phyloP scores from a whole-genome alignment of 2,113 vertebrate genomes.

The Mustela nigripes region DNA sequence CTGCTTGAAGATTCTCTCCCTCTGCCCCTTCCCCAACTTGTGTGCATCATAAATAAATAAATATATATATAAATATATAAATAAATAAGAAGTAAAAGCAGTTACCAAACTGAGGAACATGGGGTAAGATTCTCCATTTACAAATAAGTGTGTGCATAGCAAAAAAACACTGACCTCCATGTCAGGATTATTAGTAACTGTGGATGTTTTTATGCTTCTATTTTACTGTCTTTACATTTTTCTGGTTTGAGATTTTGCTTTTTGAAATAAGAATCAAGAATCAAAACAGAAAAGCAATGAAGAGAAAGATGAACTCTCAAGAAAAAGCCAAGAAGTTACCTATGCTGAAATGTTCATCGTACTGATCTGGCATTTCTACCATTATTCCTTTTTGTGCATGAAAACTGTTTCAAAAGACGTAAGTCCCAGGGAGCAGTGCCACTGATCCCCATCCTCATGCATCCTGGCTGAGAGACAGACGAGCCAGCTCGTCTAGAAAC shows the following conservation, averaged over 20 bases:
- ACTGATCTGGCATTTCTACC: constrained; percentile 1
- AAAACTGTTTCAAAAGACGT: not conserved
- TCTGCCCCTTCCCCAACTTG: not conserved
- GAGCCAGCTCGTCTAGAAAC: not conserved
- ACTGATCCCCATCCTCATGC: not conserved
- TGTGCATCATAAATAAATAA: too few species aligned
- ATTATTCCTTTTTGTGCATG: not conserved
- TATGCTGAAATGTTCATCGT: not conserved
- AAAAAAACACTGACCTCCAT: not conserved
- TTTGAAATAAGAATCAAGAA: constrained; percentile 33
- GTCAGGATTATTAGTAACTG: not conserved
- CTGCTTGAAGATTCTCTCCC: not conserved
- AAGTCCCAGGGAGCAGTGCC: not conserved
- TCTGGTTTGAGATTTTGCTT: constrained; percentile 51
- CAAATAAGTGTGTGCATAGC: not conserved
- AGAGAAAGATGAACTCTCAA: not conserved
- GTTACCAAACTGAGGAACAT: not conserved
- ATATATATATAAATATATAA: not conserved
- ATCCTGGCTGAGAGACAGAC: not conserved
- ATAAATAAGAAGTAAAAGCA: not conserved
- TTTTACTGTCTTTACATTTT: not conserved
- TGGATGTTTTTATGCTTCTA: not conserved
- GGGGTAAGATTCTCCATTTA: not conserved
- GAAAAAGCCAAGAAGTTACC: not conserved
- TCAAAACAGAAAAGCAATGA: not conserved